phyloP scores from a whole-genome alignment of 2,888 invertebrate genomes.

The Alviniconcha strummeri region DNA sequence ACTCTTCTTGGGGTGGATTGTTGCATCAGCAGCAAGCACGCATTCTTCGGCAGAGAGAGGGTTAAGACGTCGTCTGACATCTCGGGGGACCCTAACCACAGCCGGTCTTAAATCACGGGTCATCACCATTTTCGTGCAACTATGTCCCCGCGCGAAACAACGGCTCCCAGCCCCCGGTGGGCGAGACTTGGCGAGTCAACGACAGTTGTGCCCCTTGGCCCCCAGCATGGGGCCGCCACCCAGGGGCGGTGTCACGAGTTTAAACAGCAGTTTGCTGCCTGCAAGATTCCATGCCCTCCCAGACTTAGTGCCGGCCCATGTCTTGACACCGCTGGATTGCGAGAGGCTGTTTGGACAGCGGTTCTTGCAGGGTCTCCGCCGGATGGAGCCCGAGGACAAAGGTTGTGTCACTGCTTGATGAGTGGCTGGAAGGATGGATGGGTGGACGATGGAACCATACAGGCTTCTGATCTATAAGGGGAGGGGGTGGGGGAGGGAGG shows the following conservation, averaged over 20 bases:
- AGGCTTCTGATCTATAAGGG: no score
- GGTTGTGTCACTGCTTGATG: not conserved
- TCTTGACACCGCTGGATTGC: not conserved
- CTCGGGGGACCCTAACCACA: not conserved
- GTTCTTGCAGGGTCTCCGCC: not conserved
- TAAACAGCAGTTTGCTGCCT: conserved; percentile 2
- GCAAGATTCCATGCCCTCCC: conserved; percentile 15
- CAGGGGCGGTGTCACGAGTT: conserved; percentile 26
- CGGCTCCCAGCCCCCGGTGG: not conserved
- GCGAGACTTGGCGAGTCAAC: conserved; percentile 25
- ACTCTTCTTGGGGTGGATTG: no score
- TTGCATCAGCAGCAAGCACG: no score
- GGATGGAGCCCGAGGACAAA: not conserved
- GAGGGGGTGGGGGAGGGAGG: not conserved
- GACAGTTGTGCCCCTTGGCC: conserved; percentile 12
- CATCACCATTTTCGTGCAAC: conserved; percentile 13
- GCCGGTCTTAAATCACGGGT: not conserved
- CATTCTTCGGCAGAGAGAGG: no score
- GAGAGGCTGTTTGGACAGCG: conserved; percentile 11
- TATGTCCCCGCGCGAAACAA: conserved; percentile 17
- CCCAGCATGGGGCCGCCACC: not conserved
- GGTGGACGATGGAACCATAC: no score
- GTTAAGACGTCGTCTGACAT: not conserved
- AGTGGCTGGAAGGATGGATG: no score
- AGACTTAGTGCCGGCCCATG: not conserved